Conservation (phyloP, 1,140 invertebrate genomes). For the Anthonomus grandis region DNA sequence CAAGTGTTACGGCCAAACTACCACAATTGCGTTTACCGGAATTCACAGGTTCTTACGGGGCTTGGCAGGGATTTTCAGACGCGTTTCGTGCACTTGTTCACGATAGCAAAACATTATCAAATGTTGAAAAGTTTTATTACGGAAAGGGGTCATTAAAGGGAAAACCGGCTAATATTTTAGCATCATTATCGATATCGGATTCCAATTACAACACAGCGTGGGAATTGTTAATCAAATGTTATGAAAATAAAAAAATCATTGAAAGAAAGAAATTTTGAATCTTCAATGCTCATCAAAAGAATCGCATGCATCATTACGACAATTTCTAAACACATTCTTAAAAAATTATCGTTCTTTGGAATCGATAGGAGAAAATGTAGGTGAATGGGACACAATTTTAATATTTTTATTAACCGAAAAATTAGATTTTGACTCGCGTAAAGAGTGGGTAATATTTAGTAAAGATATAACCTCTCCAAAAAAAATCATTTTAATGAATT, state of each 20-base stretch:
- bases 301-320: not conserved
- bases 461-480: too few species aligned
- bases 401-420: too few species aligned
- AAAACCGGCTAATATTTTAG: not conserved
- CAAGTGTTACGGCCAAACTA: too few species aligned
- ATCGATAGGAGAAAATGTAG: not conserved
- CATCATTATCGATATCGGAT: not conserved
- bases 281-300: not conserved
- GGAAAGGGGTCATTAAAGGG: not conserved
- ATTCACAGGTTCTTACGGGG: too few species aligned
- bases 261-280: not conserved
- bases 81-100: too few species aligned
- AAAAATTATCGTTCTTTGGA: not conserved
- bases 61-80: too few species aligned
- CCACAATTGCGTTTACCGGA: too few species aligned
- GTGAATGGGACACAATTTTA: not conserved
- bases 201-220: not conserved
- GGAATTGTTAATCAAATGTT: not conserved
- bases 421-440: too few species aligned
- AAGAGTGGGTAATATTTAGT: too few species aligned
- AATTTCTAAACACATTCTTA: not conserved
- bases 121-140: conserved; percentile 2
- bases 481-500: too few species aligned
- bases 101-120: too few species aligned
- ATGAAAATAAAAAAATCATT: conserved; percentile 4